Conservation (phyloP, 2,888 invertebrate species). For the Hesperia comma region DNA sequence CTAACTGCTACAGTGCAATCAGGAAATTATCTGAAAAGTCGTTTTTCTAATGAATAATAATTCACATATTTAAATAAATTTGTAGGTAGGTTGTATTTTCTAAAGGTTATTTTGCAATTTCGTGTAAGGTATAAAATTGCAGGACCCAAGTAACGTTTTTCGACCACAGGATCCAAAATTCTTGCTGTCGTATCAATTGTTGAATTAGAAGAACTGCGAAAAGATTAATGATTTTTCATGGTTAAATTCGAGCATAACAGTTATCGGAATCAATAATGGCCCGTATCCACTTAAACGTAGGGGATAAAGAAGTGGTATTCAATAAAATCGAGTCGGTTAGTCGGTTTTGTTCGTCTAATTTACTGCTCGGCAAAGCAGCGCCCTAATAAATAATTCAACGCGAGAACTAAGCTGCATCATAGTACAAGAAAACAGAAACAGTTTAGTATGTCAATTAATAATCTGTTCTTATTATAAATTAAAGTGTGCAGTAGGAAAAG, state of each 20-base stretch:
- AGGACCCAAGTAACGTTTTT: too few relatives aligned
- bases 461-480: too few relatives aligned
- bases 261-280: conserved; percentile 51
- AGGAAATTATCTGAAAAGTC: too few relatives aligned
- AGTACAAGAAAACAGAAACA: conserved; percentile 35
- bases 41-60: too few relatives aligned
- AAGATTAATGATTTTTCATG: conserved; percentile 45
- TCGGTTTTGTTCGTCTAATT: conserved; percentile 71
- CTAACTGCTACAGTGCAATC: too few relatives aligned
- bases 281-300: conserved; percentile 50
- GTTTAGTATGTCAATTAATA: conserved; percentile 21
- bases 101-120: too few relatives aligned
- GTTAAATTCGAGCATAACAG: conserved; percentile 53
- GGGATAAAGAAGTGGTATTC: conserved; percentile 60
- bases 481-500: too few relatives aligned
- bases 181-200: conserved; percentile 2
- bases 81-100: too few relatives aligned
- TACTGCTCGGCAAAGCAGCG: conserved; percentile 67
- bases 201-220: conserved; percentile 14
- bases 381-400: conserved; percentile 79
- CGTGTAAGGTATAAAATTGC: too few relatives aligned
- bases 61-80: too few relatives aligned
- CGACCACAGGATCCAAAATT: neutral
- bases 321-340: conserved; percentile 58
- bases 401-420: conserved; percentile 56